phyloP scores from a whole-genome alignment of 2,797 vertebrate species.

The Acanthopagrus latus region DNA sequence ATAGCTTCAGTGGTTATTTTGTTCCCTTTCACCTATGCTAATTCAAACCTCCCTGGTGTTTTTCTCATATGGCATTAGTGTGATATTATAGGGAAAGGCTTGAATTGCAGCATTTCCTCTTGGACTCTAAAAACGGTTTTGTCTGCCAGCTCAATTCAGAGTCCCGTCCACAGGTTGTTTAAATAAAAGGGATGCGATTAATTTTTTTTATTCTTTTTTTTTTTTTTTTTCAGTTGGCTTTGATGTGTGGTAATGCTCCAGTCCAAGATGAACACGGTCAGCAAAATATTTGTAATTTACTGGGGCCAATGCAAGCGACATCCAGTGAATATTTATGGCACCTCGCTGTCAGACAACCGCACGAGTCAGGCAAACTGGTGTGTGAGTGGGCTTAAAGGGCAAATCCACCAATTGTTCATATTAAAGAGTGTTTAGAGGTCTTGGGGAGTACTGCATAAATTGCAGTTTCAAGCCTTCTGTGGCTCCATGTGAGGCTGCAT shows the following conservation, averaged over 20 bases:
- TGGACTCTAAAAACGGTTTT: background rate
- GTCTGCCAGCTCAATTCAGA: slow-evolving; percentile 5
- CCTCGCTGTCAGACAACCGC: background rate
- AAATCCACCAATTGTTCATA: too few relatives aligned
- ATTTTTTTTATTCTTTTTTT: background rate
- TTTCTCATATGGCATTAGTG: slow-evolving; percentile 4
- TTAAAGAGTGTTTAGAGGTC: too few relatives aligned
- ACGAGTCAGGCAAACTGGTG: background rate
- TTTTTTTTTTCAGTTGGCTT: background rate
- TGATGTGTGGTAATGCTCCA: slow-evolving; percentile 3
- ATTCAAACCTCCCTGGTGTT: background rate
- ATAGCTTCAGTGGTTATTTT: background rate
- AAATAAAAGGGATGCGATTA: slow-evolving; percentile 15
- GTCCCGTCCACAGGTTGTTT: background rate
- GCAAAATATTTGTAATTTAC: slow-evolving; percentile 6
- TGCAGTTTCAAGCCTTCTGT: background rate
- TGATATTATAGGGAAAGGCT: background rate
- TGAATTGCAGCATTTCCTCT: background rate
- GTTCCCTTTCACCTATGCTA: background rate
- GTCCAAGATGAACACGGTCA: slow-evolving; percentile 18
- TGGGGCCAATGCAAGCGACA: background rate
- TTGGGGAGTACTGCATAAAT: too few relatives aligned
- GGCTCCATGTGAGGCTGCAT: too few relatives aligned
- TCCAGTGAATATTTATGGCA: background rate
- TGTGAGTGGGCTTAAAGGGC: background rate